Percentiles rank a stretch among this genome's conserved stretches.
Evolutionary conservation across 2,888 invertebrate species (phyloP).

Genomic region (Cyclophora punctaria): DNA sequence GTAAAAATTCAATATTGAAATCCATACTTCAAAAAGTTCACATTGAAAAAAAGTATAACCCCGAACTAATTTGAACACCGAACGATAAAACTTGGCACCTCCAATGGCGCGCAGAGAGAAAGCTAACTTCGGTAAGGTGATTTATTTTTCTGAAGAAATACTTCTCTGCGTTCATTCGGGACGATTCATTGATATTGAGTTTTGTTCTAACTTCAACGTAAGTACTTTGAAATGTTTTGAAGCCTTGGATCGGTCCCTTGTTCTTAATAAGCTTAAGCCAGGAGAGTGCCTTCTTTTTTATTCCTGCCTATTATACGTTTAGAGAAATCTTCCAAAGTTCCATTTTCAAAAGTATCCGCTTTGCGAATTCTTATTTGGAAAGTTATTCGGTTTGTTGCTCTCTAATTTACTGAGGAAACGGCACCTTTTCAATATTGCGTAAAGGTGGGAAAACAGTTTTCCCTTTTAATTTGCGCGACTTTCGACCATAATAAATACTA

Average conservation of each 20-base stretch:
- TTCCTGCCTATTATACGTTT: constrained; percentile 46
- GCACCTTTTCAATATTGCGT: constrained; percentile 35
- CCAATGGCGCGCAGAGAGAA: constrained; percentile 51
- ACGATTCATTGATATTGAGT: constrained; percentile 66
- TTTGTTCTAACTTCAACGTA: constrained; percentile 56
- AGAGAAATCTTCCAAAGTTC: constrained; percentile 31
- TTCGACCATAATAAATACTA: constrained; percentile 34
- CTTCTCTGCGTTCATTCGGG: constrained; percentile 49
- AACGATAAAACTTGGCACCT: constrained; percentile 58
- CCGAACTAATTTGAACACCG: constrained; percentile 61
- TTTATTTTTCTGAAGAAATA: constrained; percentile 64
- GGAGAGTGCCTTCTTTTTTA: constrained; percentile 27
- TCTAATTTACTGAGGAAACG: constrained; percentile 47
- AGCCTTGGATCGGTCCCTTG: constrained; percentile 38
- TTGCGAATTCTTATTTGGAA: constrained; percentile 32
- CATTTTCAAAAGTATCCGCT: constrained; percentile 29
- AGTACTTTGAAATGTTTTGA: constrained; percentile 57
- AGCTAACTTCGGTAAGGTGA: constrained; percentile 57
- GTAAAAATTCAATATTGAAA: constrained; percentile 68
- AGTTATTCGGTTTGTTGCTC: constrained; percentile 46
- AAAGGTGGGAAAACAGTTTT: constrained; percentile 19
- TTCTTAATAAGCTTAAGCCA: constrained; percentile 54
- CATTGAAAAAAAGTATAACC: constrained; percentile 47
- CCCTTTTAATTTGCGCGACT: constrained; percentile 32
- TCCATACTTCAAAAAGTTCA: constrained; percentile 63